Evolutionary conservation across 35 echinoderm and acorn worm genomes (phyloP).

Genomic region (Ptychodera flava): DNA sequence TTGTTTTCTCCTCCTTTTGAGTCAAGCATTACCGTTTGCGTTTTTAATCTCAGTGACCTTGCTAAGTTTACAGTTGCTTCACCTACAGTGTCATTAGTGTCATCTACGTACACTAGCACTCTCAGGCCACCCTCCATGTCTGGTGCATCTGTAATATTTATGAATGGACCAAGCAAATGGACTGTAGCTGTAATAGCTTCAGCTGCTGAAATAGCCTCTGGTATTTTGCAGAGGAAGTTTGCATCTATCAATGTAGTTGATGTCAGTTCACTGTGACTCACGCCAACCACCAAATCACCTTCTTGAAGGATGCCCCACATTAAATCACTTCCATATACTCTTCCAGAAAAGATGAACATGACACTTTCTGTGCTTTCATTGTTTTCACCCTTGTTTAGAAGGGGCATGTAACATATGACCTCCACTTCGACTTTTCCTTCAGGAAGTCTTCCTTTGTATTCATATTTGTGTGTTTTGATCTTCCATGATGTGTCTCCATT

Average conservation of each 20-base stretch:
- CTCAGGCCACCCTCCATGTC: slow-evolving; percentile 7
- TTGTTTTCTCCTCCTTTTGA: neutral
- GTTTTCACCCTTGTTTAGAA: neutral
- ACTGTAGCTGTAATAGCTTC: neutral
- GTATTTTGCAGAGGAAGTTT: neutral
- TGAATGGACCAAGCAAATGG: neutral
- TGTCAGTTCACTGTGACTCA: neutral
- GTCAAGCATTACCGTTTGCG: neutral
- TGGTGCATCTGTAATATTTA: slow-evolving; percentile 3
- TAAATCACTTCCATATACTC: neutral
- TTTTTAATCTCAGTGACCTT: neutral
- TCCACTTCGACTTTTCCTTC: neutral
- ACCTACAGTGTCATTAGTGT: no score
- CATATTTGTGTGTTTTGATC: neutral
- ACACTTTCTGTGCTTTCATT: neutral
- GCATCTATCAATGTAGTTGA: neutral
- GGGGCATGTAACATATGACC: neutral
- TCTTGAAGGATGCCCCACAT: neutral
- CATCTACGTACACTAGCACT: no score
- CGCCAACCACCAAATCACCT: neutral
- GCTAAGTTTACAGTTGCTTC: no score
- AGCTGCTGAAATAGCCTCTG: neutral
- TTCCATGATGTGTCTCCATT: neutral
- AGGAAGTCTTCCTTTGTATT: neutral
- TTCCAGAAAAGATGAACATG: neutral